Evolutionary conservation across 2,113 vertebrate species (phyloP), one percentile per base, ranked within the genome.

Genomic region (Myotis davidii): DNA sequence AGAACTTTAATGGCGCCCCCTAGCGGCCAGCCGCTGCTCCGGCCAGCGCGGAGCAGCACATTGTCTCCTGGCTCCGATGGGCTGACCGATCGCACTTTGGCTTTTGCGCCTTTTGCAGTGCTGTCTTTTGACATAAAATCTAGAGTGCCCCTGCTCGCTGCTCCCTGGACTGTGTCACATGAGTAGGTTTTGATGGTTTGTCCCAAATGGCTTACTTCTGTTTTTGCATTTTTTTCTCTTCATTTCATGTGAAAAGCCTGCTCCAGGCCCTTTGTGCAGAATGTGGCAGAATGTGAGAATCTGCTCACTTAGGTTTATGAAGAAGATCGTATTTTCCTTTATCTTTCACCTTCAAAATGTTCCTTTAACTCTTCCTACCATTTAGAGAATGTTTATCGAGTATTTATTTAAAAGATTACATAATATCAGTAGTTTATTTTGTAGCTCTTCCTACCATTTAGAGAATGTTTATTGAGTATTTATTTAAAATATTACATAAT

Each of bases 361-460:
- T 81, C 16, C 32, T 93, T 88, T 86, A 89, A 64, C 9, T 72
- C 34, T 54, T 85, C 9, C 11, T 69, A 10, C 32, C 37, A 13
- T 85, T 82, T 37, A 85, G 84, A 94, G 78, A 95, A 17, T 42
- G 11, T 65, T 52, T 86, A 25, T 82, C 85, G 25, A 42, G 25
- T 91, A 65, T 72, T 86, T 69, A 91, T 86, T 89, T 21, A 76
- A 88, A 86, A 69, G 74, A 79, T 73, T 83, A 61, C 11, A 14
- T 89, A 91, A 78, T 73, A 85, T 85, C 52, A 96, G 0, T 61
- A 85, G 34, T 83, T 83, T 45, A 20, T 83, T 96, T 94, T 90
- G 39, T 78, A 77, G 39, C 18, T 89, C 21, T 50, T 84, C 10
- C 12, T 65, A 11, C 29, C 34, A 11, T 87, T 81, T 34, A 85